Base-by-base conservation (phyloP, 2,888 invertebrate species). In the Keiferia lycopersicella region DNA sequence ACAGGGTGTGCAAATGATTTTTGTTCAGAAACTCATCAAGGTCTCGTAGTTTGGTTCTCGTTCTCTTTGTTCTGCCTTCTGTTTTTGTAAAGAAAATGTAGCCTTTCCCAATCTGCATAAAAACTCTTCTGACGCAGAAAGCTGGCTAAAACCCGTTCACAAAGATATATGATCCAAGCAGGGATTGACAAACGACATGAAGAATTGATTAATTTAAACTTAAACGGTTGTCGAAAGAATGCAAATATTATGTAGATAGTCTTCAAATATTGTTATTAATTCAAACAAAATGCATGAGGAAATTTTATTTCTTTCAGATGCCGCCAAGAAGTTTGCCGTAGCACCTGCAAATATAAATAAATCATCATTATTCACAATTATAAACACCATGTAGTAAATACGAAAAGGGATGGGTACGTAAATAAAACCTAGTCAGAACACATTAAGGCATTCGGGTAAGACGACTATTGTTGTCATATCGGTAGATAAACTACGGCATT, bases 391-490 rank as follows among this genome's bases (percentile, higher is more conserved):
- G 78, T 88, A 80, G 77, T 73, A 74, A 69, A 78, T 76, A 79
- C 71, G 77, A 56, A 56, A 56, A 80, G 72, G 78, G 82, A 78
- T 74, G 76, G 77, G 70, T 74, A 73, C 71, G 81, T 84, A 84
- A 84, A 86, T 87, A 85, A 83, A 86, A 84, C 81, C 81, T 86
- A 85, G 82, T 82, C 81, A 80, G 78, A 83, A 82, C 78, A 80
- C 85, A 87, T 86, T 86, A 86, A 81, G 82, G 85, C 81, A 82
- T 86, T 87, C 84, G 83, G 82, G 84, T 83, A 86, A 85, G 87
- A 83, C 82, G 77, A 39, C 80, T 82, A 91, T 91, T 89, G 90
- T 91, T 88, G 87, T 88, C 87, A 86, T 87, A 90, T 89, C 87
- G 78, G 82, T 88, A 88, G 88, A 90, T 90, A 89, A 88, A 88